These are phyloP conservation scores for Halesus radiatus DNA, from an alignment of 1,140 invertebrate genomes.

Conservation along the genomic window DNA sequence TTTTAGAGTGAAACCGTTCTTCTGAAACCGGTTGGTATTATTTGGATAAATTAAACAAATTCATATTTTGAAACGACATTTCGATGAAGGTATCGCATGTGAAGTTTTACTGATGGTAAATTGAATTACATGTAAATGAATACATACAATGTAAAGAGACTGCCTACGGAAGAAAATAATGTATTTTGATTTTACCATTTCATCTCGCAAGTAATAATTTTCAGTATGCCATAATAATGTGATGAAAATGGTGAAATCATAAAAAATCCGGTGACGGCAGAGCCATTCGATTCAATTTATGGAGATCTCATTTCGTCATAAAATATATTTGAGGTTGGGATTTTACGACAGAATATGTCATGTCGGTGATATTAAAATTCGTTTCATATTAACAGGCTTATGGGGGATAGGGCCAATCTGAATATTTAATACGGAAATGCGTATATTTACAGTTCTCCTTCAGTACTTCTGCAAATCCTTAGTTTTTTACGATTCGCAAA, in stretches of 20 bases:
- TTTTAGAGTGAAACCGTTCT: no score
- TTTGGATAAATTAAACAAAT: no score
- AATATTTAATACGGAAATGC: conserved; percentile 5
- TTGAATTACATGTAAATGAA: no score
- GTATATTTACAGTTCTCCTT: background rate
- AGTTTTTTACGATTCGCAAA: no score
- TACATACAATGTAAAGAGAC: no score
- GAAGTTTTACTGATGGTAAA: no score
- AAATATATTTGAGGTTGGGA: conserved; percentile 52
- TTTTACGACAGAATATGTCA: conserved; percentile 51
- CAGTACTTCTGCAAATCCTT: background rate
- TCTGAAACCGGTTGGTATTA: no score
- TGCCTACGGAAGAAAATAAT: no score
- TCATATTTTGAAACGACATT: no score
- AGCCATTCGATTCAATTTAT: conserved; percentile 49
- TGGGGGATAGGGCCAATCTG: conserved; percentile 10
- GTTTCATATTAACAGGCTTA: conserved; percentile 46
- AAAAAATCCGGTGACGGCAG: conserved; percentile 18
- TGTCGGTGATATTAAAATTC: conserved; percentile 48
- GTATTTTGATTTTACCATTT: background rate
- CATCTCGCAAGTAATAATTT: conserved; percentile 1
- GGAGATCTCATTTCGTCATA: conserved; percentile 49
- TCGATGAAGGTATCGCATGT: no score
- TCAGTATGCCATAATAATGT: conserved; percentile 29
- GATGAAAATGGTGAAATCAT: conserved; percentile 37